phyloP scores from a whole-genome alignment of 1,140 invertebrate species.

The Lordiphosa clarofinis region DNA sequence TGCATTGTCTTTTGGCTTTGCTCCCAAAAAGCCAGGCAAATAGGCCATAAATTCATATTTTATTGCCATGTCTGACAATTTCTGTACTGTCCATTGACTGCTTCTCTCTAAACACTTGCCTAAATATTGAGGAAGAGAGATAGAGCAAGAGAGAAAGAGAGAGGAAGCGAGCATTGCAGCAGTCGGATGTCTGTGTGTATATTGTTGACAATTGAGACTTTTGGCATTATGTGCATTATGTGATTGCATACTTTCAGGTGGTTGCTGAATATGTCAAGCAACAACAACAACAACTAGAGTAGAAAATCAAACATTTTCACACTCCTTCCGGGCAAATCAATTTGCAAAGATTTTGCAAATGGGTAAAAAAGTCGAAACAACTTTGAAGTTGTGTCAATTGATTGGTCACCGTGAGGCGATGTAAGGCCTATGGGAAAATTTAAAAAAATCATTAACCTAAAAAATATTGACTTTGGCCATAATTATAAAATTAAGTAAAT shows the following conservation, averaged over 20 bases:
- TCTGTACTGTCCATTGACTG: slow-evolving; percentile 14
- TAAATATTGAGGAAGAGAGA: slow-evolving; percentile 39
- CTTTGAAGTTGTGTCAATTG: too few relatives aligned
- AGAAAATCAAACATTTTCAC: slow-evolving; percentile 8
- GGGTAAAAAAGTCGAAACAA: background rate
- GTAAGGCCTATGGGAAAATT: too few relatives aligned
- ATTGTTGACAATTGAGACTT: slow-evolving; percentile 59
- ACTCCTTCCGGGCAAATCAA: slow-evolving; percentile 22
- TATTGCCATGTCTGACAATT: slow-evolving; percentile 49
- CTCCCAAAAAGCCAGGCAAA: slow-evolving; percentile 61
- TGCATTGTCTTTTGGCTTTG: slow-evolving; percentile 39
- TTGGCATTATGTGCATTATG: slow-evolving; percentile 57
- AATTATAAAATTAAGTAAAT: too few relatives aligned
- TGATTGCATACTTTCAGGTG: slow-evolving; percentile 52
- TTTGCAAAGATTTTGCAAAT: slow-evolving; percentile 16
- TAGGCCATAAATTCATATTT: slow-evolving; percentile 74
- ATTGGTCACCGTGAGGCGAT: too few relatives aligned
- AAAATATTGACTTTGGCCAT: too few relatives aligned
- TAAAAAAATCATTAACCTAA: too few relatives aligned
- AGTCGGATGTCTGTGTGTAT: slow-evolving; percentile 13
- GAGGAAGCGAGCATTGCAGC: background rate
- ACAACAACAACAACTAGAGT: slow-evolving; percentile 13
- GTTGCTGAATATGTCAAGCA: slow-evolving; percentile 20
- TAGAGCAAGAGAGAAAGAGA: background rate
- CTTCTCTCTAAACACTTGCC: slow-evolving; percentile 22